Evolutionary conservation across 2,113 vertebrate genomes (phyloP).

Genomic region (Aegithalos caudatus): DNA sequence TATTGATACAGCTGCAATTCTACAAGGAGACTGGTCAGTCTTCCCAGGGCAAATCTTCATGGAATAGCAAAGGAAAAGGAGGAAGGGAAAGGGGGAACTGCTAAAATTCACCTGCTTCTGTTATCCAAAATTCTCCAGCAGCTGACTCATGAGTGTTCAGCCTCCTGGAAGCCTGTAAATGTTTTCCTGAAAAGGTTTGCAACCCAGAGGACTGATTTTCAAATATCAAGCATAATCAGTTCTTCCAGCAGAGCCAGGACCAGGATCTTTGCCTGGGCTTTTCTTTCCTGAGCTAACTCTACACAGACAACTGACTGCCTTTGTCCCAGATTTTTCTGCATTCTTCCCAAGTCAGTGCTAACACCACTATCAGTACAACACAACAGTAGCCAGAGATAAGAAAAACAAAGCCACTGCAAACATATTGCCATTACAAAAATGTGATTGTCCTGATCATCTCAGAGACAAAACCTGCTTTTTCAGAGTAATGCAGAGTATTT

Average conservation of each 20-base stretch:
- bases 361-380: neutral
- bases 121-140: neutral
- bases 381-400: neutral
- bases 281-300: neutral
- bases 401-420: neutral
- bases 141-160: neutral
- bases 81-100: neutral
- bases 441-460: neutral
- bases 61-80: neutral
- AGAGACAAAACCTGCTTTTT: slow-evolving; percentile 3
- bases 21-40: neutral
- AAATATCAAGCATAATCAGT: neutral
- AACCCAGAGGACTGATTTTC: neutral
- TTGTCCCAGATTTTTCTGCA: neutral
- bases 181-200: neutral
- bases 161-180: neutral
- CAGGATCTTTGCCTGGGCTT: neutral
- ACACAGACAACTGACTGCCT: neutral
- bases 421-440: neutral
- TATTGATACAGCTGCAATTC: neutral
- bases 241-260: neutral
- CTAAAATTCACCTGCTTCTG: neutral
- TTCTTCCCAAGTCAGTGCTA: neutral
- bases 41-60: neutral
- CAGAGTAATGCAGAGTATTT: neutral